Conservation (phyloP, 2,888 invertebrate genomes). For the Chirona hameri region DNA sequence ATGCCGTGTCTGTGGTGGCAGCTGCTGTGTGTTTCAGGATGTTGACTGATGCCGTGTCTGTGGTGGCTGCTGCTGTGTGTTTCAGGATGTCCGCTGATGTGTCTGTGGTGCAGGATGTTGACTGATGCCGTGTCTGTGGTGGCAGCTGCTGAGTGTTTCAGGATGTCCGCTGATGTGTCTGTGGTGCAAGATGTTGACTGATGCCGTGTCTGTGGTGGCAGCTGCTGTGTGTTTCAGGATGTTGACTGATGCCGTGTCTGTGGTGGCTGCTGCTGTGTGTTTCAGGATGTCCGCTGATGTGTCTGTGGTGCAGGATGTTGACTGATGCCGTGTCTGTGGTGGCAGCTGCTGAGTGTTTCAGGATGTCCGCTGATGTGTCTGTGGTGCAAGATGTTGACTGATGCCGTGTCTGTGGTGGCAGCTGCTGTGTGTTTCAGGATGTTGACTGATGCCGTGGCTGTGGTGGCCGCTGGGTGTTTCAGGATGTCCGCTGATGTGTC, state of each 20-base stretch:
- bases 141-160: neutral
- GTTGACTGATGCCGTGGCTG: conserved; percentile 46
- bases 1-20: too few species aligned
- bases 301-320: conserved; percentile 55
- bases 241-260: conserved; percentile 46
- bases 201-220: too few species aligned
- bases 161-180: neutral
- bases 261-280: neutral
- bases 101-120: conserved; percentile 55
- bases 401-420: too few species aligned
- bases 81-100: neutral
- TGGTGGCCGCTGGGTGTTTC: neutral
- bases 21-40: conserved; percentile 52
- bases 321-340: neutral
- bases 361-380: neutral
- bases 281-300: neutral
- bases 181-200: too few species aligned
- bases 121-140: neutral
- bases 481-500: neutral
- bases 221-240: conserved; percentile 51
- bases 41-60: conserved; percentile 46
- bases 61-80: neutral
- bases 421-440: conserved; percentile 51
- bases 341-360: neutral
- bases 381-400: too few species aligned